phyloP scores from a whole-genome alignment of 2,888 invertebrate species.

The Leucozona laternaria region DNA sequence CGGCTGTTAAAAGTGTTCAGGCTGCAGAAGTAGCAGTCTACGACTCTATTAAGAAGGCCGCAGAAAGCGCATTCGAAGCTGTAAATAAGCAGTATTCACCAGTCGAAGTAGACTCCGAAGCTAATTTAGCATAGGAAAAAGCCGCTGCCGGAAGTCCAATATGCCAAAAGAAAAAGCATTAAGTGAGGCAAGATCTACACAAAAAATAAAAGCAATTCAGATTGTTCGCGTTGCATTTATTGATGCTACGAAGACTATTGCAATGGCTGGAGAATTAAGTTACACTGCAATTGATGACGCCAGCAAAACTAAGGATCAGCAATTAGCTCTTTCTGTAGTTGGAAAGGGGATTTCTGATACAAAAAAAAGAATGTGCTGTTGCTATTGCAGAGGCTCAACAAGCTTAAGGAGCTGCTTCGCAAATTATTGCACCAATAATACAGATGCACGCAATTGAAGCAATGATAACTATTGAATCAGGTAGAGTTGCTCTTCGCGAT shows the following conservation, averaged over 20 bases:
- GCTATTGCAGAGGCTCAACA: not conserved
- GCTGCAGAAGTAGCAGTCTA: not conserved
- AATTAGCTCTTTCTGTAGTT: not conserved
- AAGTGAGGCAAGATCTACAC: too few species aligned
- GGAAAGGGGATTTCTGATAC: not conserved
- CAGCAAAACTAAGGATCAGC: not conserved
- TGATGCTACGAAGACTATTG: not conserved
- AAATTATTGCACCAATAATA: not conserved
- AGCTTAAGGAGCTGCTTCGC: not conserved
- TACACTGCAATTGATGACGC: not conserved
- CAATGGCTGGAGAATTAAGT: not conserved
- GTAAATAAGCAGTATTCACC: not conserved
- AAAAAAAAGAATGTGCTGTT: not conserved
- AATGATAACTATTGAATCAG: not conserved
- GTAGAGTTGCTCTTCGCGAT: not conserved
- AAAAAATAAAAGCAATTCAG: not conserved
- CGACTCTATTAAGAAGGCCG: not conserved
- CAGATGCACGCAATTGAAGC: not conserved
- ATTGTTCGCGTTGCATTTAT: not conserved
- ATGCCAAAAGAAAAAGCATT: not conserved
- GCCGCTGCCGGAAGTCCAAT: not conserved
- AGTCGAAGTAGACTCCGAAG: not conserved
- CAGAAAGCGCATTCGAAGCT: not conserved
- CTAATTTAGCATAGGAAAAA: not conserved
- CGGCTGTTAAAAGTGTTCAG: not conserved